These are phyloP conservation scores for Carapus acus DNA, from an alignment of 2,797 vertebrate genomes.

Conservation along the genomic window DNA sequence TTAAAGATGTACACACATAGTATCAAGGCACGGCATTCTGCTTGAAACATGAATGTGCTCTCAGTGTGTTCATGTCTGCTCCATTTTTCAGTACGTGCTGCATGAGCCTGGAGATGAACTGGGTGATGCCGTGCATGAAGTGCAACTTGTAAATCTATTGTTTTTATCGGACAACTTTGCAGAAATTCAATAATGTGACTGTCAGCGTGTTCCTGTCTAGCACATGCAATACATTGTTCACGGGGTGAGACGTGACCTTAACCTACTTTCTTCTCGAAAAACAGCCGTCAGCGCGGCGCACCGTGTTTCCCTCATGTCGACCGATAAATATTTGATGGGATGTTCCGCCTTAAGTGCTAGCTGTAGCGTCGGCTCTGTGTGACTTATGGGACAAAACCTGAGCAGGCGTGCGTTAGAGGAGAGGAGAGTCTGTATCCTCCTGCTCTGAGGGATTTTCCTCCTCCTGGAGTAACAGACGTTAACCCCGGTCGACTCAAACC, in stretches of 20 bases:
- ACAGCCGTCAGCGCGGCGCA: slow-evolving; percentile 34
- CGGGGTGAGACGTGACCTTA: slow-evolving; percentile 25
- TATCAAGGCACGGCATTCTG: slow-evolving; percentile 54
- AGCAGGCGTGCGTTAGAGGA: slow-evolving; percentile 43
- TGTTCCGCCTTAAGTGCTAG: slow-evolving; percentile 55
- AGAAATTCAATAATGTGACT: no score
- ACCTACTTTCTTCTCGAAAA: slow-evolving; percentile 49
- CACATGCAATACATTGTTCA: slow-evolving; percentile 34
- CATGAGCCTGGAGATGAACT: slow-evolving; percentile 11
- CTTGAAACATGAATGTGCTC: slow-evolving; percentile 39
- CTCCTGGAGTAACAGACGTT: slow-evolving; percentile 11
- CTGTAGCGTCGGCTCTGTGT: slow-evolving; percentile 51
- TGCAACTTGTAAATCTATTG: no score
- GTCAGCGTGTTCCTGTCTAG: slow-evolving; percentile 23
- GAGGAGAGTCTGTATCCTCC: slow-evolving; percentile 47
- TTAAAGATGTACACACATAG: slow-evolving; percentile 11
- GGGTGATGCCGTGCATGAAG: slow-evolving; percentile 28
- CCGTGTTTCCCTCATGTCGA: slow-evolving; percentile 50
- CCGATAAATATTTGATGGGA: slow-evolving; percentile 71
- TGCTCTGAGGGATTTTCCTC: slow-evolving; percentile 41
- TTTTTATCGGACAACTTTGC: no score
- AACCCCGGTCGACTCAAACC: slow-evolving; percentile 22
- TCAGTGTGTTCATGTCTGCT: slow-evolving; percentile 28
- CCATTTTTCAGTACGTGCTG: slow-evolving; percentile 12
- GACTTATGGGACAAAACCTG: slow-evolving; percentile 64